Conservation (phyloP, 2,113 vertebrate genomes). For the Eurystomus gularis region DNA sequence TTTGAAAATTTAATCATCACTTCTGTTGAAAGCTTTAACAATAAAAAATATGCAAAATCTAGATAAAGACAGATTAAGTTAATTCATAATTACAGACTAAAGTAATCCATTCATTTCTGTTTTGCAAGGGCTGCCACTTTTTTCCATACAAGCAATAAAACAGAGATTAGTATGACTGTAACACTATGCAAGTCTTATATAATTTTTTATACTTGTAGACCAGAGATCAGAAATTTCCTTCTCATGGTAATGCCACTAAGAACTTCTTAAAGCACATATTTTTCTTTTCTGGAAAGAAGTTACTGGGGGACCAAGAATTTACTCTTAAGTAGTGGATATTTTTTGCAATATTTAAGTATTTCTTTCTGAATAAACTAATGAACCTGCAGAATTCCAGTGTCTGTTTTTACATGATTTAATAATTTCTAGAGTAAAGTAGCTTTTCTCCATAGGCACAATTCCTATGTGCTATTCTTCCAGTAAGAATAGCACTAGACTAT, state of each 20-base stretch:
- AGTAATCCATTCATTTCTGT: background rate
- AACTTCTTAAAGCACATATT: background rate
- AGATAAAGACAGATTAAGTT: background rate
- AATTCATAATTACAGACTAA: background rate
- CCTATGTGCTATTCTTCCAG: background rate
- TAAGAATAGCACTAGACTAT: background rate
- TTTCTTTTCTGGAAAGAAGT: background rate
- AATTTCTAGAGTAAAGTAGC: background rate
- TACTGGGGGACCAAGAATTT: background rate
- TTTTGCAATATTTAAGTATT: background rate
- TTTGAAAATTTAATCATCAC: background rate
- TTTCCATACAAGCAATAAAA: background rate
- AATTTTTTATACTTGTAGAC: background rate
- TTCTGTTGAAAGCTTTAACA: background rate
- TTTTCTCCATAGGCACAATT: background rate
- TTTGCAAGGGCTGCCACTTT: background rate
- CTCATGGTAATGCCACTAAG: background rate
- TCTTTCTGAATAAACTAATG: background rate
- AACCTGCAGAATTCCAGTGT: background rate
- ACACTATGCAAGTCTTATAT: background rate
- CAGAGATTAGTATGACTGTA: background rate
- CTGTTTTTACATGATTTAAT: background rate
- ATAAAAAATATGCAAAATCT: background rate
- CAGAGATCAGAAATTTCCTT: background rate
- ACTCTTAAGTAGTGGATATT: background rate